Evolutionary conservation across 2,797 vertebrate species (phyloP).

Genomic region (Danio jaintianensis): DNA sequence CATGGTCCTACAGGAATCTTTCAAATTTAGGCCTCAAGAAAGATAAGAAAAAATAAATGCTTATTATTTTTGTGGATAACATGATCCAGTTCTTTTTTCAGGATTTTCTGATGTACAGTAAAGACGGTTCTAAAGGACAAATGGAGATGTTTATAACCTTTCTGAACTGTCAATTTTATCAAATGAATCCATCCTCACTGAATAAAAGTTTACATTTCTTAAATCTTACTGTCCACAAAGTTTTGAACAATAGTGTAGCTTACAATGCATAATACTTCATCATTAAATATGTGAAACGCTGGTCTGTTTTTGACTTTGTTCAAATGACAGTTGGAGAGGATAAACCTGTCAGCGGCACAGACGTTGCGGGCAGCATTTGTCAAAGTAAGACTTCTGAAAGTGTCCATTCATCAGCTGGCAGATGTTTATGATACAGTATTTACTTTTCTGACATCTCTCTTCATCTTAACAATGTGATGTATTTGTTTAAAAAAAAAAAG

Average conservation of each 20-base stretch:
- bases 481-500: not conserved
- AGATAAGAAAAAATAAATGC: too few relatives aligned
- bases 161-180: not conserved
- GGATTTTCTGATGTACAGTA: too few relatives aligned
- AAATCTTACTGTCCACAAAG: slow-evolving; percentile 3
- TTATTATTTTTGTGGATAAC: too few relatives aligned
- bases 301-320: slow-evolving; percentile 43
- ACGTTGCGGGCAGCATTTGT: slow-evolving; percentile 98
- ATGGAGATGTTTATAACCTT: not conserved
- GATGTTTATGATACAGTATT: slow-evolving; percentile 5
- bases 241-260: not conserved
- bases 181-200: not conserved
- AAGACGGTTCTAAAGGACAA: not conserved
- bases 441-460: not conserved
- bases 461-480: not conserved
- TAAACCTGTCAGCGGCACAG: slow-evolving; percentile 98
- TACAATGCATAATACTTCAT: not conserved
- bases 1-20: not conserved
- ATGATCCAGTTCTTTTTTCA: too few relatives aligned
- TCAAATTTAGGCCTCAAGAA: not conserved
- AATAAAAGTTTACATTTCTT: not conserved
- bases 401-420: slow-evolving; percentile 5
- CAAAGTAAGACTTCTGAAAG: slow-evolving; percentile 83
- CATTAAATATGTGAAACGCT: not conserved
- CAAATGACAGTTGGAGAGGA: slow-evolving; percentile 90